These are phyloP conservation scores for Perca flavescens DNA, from an alignment of 2,113 vertebrate species.

Conservation along the genomic window DNA sequence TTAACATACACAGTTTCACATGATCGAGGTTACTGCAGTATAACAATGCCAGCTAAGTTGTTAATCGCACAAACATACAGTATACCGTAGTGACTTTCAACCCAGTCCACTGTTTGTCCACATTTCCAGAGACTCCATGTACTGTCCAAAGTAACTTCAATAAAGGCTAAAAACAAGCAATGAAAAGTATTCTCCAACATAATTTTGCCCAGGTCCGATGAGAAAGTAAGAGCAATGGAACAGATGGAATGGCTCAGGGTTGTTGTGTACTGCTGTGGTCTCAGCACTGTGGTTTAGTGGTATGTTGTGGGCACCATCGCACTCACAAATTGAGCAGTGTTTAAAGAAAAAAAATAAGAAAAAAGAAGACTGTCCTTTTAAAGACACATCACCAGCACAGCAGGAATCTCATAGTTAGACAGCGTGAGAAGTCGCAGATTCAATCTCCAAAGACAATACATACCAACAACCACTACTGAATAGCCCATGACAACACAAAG, in stretches of 20 bases:
- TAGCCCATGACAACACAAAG: not conserved
- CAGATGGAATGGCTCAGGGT: conserved; percentile 44
- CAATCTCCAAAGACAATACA: not conserved
- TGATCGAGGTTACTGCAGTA: conserved; percentile 3
- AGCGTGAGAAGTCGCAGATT: not conserved
- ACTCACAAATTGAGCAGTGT: conserved; percentile 8
- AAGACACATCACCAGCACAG: not conserved
- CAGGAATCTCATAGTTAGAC: not conserved
- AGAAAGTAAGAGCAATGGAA: conserved; percentile 27
- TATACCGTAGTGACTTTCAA: not conserved
- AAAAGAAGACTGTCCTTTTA: not conserved
- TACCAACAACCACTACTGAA: not conserved
- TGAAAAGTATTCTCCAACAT: not conserved
- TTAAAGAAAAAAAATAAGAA: not conserved
- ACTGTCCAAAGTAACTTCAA: conserved; percentile 1
- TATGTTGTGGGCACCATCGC: conserved; percentile 5
- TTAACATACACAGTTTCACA: not conserved
- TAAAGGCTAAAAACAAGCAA: conserved; percentile 7
- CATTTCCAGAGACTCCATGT: conserved; percentile 14
- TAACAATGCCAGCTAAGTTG: not conserved
- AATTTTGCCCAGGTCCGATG: conserved; percentile 19
- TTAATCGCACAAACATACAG: conserved; percentile 13
- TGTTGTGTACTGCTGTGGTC: conserved; percentile 14
- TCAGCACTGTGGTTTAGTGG: conserved; percentile 38
- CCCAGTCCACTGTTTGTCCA: conserved; percentile 23